Evolutionary conservation across 2,797 vertebrate genomes (phyloP).

Genomic region (Acrossocheilus fasciatus): DNA sequence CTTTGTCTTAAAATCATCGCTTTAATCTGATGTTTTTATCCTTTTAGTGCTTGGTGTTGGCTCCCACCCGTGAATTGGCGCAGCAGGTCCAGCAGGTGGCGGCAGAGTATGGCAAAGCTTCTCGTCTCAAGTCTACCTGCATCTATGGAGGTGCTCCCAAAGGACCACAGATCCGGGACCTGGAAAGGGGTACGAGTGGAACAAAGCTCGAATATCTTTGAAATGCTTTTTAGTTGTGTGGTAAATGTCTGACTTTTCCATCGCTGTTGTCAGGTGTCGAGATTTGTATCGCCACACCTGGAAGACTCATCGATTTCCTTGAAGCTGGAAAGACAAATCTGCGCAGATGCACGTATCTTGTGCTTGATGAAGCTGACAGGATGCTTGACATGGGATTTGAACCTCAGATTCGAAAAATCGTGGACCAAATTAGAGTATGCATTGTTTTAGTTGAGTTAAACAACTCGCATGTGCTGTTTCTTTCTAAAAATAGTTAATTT

Average conservation of each 20-base stretch:
- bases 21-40: background rate
- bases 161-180: conserved; percentile 94
- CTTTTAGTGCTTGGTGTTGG: conserved; percentile 90
- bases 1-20: fast-evolving
- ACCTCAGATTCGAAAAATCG: conserved; percentile 96
- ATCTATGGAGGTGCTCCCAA: conserved; percentile 98
- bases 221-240: background rate
- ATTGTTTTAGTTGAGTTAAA: background rate
- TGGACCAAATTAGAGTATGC: conserved; percentile 95
- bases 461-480: background rate
- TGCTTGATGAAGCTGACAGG: conserved; percentile 96
- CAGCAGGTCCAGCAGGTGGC: conserved; percentile 98
- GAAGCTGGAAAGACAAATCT: conserved; percentile 96
- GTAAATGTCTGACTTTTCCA: background rate
- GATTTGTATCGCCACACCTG: conserved; percentile 97
- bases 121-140: conserved; percentile 95
- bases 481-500: too few species aligned
- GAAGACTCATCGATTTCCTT: conserved; percentile 95
- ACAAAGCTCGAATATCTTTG: background rate
- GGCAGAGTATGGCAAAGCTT: conserved; percentile 94
- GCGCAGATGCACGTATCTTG: conserved; percentile 94
- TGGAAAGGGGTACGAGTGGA: conserved; percentile 87
- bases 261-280: conserved; percentile 86
- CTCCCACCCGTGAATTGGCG: conserved; percentile 94
- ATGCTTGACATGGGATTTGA: conserved; percentile 99